Conservation (phyloP, 2,113 vertebrate species). For the Pterocles burchelli region DNA sequence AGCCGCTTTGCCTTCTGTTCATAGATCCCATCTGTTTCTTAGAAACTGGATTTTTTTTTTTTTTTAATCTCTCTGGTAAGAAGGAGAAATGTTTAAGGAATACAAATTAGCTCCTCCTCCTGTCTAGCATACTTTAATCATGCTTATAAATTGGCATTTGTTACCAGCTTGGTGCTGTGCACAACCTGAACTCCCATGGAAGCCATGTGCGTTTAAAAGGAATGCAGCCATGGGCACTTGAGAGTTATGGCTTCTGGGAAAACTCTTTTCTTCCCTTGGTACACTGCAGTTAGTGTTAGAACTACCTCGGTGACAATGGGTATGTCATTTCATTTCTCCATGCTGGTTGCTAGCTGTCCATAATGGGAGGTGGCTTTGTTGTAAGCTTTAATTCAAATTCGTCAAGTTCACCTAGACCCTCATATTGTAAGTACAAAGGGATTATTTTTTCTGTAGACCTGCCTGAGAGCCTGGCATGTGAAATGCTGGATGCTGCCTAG, state of each 20-base stretch:
- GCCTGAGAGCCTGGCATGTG: background rate
- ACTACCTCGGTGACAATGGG: fast-evolving
- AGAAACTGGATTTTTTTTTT: background rate
- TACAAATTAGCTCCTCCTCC: conserved; percentile 31
- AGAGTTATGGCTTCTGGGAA: background rate
- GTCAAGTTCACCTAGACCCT: background rate
- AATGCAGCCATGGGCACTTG: background rate
- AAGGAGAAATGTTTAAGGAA: conserved; percentile 7
- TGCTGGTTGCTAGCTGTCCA: background rate
- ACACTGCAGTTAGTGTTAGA: background rate
- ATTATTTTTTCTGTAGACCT: background rate
- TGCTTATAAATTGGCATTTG: background rate
- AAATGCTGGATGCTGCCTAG: background rate
- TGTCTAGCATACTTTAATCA: background rate
- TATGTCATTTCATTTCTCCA: background rate
- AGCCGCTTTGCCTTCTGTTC: background rate
- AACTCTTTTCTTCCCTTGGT: background rate
- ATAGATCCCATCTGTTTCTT: background rate
- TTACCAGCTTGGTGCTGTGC: background rate
- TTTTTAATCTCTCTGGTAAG: background rate
- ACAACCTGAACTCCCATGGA: background rate
- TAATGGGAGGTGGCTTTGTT: background rate
- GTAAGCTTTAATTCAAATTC: background rate
- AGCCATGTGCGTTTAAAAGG: background rate
- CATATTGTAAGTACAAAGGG: fast-evolving